Base-by-base conservation (phyloP, 2,797 vertebrate genomes). In the Gymnopithys bicolor region DNA sequence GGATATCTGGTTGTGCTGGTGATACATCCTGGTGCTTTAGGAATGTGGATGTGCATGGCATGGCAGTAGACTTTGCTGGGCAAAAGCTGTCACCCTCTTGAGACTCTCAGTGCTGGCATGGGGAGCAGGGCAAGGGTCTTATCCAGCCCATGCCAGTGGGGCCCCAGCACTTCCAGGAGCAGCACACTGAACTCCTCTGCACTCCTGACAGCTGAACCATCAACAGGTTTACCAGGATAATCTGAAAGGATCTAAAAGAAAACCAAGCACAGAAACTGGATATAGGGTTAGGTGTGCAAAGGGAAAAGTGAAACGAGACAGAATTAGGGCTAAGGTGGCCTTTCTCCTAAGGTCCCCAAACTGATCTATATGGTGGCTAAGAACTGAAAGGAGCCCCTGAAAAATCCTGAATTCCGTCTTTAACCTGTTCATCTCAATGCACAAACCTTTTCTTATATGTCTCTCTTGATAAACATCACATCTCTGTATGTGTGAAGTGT, bases 21-120 rank as follows among this genome's bases (percentile, higher is more conserved):
- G 71, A 67, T 23, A 35, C 0, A 0, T 33, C 32, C 32, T 2
- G 0, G 35, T n/a, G 84, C 0, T 0, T 37, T 23, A 71, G 53
- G 62, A 46, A 68, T 14, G 45, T 13, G 39, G 32, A 25, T 43
- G 88, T 37, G 15, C 0, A 0, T 3, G 24, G 27, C 58, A 45
- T 0, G 3, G 68, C 35, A 67, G 24, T 22, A 51, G n/a, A 35
- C 24, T 45, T 74, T 2, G 32, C 30, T 24, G 69, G 46, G 81
- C 17, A 43, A 30, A 69, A 74, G 53, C 71, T n/a, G 28, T 27
- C 5, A 1, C 63, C 45, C 43, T 59, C 55, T n/a, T 48, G 69
- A 48, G 48, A 9, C 15, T 14, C 49, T 9, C 25, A 51, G 77
- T n/a, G 35, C 27, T 0, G 0, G 37, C 1, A 3, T 11, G 35